Base-by-base conservation (phyloP, 2,888 invertebrate genomes). In the Blastobasis adustella region DNA sequence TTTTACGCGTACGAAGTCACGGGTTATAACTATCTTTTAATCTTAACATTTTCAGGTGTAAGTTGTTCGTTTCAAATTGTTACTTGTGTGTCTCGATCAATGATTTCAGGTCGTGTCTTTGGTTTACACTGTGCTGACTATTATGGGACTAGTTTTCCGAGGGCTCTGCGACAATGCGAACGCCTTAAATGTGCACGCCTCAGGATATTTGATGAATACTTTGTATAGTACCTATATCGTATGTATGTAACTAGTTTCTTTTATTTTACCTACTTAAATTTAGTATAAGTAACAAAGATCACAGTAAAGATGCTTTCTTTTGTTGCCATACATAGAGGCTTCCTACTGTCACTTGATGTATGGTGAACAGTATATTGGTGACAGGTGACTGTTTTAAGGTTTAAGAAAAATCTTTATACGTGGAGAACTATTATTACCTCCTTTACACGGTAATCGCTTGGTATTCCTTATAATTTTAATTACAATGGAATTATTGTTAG, bases 71-170 rank as follows among this genome's bases (percentile, higher is more conserved):
- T 23, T 23, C 23, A 2, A 23, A 23, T 23, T 23, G 23, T 23
- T 23, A 23, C 23, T 23, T 23, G 23, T 23, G 23, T 23, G 23
- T 23, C 23, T 23, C 23, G 23, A 23, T 3, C 23, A 23, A 23
- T 23, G 23, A 23, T 73, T 73, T 58, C 74, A 82, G 82, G 60
- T 66, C 23, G 45, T 72, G 10, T 73, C 79, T 1, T 37, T 72
- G 46, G 51, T 60, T 36, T 79, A 73, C 58, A 62, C 66, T 45
- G 49, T 70, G 37, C 54, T 81, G 41, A 58, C 71, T 56, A 50
- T 64, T 52, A 52, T 73, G 38, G 71, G 69, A 1, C 47, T 81
- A 47, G 55, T 76, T 48, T 76, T 60, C 53, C 66, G 73, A 37
- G 60, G 45, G 46, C 50, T 67, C 6, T 82, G 82, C 53, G 47